Evolutionary conservation across 2,113 vertebrate genomes (phyloP), one percentile per base, ranked within the genome.

Genomic region (Herpailurus yagouaroundi): DNA sequence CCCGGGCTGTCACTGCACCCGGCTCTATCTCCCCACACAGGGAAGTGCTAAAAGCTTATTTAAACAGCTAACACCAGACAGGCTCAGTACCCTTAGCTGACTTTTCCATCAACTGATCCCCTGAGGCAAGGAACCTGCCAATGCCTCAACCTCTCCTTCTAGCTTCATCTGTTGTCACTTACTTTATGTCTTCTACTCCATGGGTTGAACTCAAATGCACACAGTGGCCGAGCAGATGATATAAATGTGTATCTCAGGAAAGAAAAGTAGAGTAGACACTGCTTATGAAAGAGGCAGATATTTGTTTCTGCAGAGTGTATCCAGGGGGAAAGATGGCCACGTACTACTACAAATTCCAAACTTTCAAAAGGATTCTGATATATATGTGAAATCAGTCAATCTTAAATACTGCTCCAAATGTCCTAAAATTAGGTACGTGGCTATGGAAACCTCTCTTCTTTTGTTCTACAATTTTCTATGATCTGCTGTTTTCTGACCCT

Each of bases 41-140:
- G 50, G 31, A 95, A 29, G 68, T 89, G 63, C 63, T 87, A 91
- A 97, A 83, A 97, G 19, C 48, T 86, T 60, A 91, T 69, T 95
- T 66, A 76, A 92, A 73, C 21, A 76, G 45, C 55, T 81, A 38
- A 90, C 21, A 74, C 5, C 14, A 95, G 73, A 66, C 52, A 87
- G 21, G 48, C 9, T 55, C 5, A 23, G 60, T n/a, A 25, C 10
- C 38, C 77, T 76, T 48, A 18, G 25, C 14, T 86, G 79, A 21
- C 13, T 89, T 94, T 89, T 36, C 15, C 18, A 71, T 77, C 31
- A 91, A 10, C 85, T 84, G 38, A 14, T 87, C 29, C 41, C 31
- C 63, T 50, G 14, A 38, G 36, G 81, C 84, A 91, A 89, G 41
- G 66, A 76, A 64, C 18, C 41, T 77, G 41, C 36, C 83, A 87